Evolutionary conservation across 2,888 invertebrate genomes (phyloP), one percentile per base, ranked within the genome.

Genomic region (Nomada fabriciana): DNA sequence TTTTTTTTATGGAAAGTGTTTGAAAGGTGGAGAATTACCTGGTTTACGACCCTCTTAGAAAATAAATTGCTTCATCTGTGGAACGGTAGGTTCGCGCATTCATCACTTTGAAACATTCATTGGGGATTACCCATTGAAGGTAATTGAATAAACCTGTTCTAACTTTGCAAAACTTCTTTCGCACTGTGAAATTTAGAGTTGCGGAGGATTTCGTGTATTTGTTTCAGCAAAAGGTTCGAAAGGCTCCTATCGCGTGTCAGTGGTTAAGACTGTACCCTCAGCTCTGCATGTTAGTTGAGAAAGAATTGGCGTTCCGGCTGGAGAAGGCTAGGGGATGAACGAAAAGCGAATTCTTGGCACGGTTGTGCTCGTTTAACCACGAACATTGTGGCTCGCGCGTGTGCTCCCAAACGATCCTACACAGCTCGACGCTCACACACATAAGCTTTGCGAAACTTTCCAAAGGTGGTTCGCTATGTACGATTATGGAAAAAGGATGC

Each of bases 311-410:
- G 65, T 55, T 69, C 64, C 77, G 71, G 52, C 68, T 53, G 52
- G 20, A n/a, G 36, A 68, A 72, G 57, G 77, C 50, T 63, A 60
- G 60, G 63, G 52, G 69, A 69, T 67, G 55, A 76, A 57, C 72
- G 53, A 71, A 73, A 69, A 52, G 61, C 53, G 59, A 70, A 83
- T 83, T 83, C 83, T 83, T 83, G 83, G 83, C 83, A 83, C 82
- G 69, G 68, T 36, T 72, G 63, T 82, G 68, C 59, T 25, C n/a
- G 73, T 70, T 76, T 63, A 50, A 55, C 72, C 43, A 69, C 65
- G 57, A 53, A 4, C 81, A 57, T 25, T 42, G 53, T 20, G 63
- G 69, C 59, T 57, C 77, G n/a, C 50, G 53, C 47, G 76, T 68
- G 63, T 61, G 79, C 79, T 72, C 29, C 52, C 71, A 59, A 72